Base-by-base conservation (phyloP, 2,888 invertebrate species). In the Alloplasta piceator region DNA sequence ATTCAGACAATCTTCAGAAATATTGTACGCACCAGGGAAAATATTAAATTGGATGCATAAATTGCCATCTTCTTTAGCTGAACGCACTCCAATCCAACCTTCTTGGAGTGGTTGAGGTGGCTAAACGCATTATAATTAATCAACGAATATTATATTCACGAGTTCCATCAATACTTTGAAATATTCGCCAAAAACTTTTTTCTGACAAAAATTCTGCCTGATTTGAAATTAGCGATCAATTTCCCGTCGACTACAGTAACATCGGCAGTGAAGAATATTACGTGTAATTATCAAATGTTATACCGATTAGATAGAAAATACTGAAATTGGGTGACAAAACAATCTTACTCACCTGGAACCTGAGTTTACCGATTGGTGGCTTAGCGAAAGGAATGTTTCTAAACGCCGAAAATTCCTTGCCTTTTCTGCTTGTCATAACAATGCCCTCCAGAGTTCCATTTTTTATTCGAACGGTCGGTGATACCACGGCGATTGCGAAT, bases 1-100 rank as follows among this genome's bases (percentile, higher is more conserved):
- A 83, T 96, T 96, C 6, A 97, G 93, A 87, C 97, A 97, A 90
- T 97, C 96, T 92, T 97, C 97, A 83, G 94, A 94, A 0, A 96
- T 96, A 72, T 94, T 94, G 56, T 95, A 94, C 14, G 93, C 92
- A 63, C 93, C 89, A 80, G 95, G 94, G 6, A 95, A 92, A 4
- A 93, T 91, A 88, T 95, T 95, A 0, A 95, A 94, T 91, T 97
- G 97, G 1, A 96, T 95, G 90, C 97, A 97, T 0, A 94, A 93
- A 0, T 95, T 94, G 16, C 95, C 93, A 82, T 94, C 94, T 80
- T 93, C 92, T 0, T 95, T 94, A 0, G 95, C 96, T 85, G 95
- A 93, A 77, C 94, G 93, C 4, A 94, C 93, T 0, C 93, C 94
- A 43, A 92, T 81, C 96, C 96, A 96, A 78, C 94, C 89, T 4